Conservation (phyloP, 2,113 vertebrate genomes). For the Numenius arquata region DNA sequence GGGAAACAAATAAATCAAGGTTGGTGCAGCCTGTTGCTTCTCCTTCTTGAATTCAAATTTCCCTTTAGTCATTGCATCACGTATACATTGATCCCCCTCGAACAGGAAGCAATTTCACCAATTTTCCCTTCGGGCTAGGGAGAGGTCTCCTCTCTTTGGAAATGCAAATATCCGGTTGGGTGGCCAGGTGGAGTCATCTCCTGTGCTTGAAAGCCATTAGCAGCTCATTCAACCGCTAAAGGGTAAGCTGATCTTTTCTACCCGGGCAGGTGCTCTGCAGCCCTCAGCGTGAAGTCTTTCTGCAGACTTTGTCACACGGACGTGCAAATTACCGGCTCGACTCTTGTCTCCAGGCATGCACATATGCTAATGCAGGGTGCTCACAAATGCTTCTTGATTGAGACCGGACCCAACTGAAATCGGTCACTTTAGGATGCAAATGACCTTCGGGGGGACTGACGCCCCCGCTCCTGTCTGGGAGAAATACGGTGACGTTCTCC, state of each 20-base stretch:
- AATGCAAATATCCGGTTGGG: not conserved
- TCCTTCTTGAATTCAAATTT: not conserved
- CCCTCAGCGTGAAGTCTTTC: not conserved
- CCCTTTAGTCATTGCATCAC: not conserved
- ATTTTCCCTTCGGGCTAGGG: not conserved
- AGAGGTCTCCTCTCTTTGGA: not conserved
- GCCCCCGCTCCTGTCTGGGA: not conserved
- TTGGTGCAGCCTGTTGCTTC: not conserved
- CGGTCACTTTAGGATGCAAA: not conserved
- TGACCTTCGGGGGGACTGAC: not conserved
- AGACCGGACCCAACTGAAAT: not conserved
- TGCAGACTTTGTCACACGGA: not conserved
- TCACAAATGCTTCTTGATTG: not conserved
- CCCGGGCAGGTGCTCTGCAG: not conserved
- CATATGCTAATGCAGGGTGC: not conserved
- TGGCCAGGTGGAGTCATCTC: constrained; percentile 22
- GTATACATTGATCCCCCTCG: not conserved
- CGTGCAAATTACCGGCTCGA: not conserved
- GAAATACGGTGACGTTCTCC: not conserved
- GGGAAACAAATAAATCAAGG: no score
- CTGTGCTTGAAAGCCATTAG: not conserved
- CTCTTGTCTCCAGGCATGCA: not conserved
- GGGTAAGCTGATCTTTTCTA: not conserved
- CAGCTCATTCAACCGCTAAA: not conserved
- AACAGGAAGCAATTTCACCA: not conserved